Percentiles rank a stretch among this genome's conserved stretches.
phyloP scores from a whole-genome alignment of 2,888 invertebrate genomes.

The Hypena proboscidalis region DNA sequence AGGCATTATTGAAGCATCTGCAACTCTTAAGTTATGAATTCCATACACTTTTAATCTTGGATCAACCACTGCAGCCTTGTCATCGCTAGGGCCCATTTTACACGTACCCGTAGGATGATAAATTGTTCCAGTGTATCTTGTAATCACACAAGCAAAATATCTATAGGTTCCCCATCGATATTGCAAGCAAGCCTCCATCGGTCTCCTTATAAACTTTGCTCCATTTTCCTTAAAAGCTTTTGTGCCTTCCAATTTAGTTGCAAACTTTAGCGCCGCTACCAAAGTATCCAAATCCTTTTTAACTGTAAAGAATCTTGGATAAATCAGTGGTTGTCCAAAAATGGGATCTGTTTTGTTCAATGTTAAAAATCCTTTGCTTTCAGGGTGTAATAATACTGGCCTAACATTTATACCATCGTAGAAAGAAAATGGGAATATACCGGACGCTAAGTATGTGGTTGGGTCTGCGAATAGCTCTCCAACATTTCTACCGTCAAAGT shows the following conservation, averaged over 20 bases:
- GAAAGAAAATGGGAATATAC: conserved; percentile 82
- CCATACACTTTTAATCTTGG: conserved; percentile 66
- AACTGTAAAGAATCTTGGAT: conserved; percentile 88
- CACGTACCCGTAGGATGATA: conserved; percentile 77
- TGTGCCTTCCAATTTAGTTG: conserved; percentile 83
- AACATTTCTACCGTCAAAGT: conserved; percentile 84
- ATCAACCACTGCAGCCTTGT: conserved; percentile 71
- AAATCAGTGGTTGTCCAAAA: conserved; percentile 88
- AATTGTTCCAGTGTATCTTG: conserved; percentile 85
- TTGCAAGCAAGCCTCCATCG: conserved; percentile 83
- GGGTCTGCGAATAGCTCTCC: conserved; percentile 85
- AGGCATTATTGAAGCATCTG: conserved; percentile 94
- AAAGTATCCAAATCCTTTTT: conserved; percentile 86
- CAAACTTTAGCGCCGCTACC: conserved; percentile 86
- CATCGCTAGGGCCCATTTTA: conserved; percentile 67
- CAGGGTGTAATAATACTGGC: conserved; percentile 86
- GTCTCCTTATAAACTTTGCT: conserved; percentile 79
- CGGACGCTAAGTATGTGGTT: conserved; percentile 69
- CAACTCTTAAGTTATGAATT: conserved; percentile 85
- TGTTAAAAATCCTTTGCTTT: conserved; percentile 85
- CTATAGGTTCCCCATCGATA: conserved; percentile 84
- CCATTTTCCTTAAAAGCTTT: conserved; percentile 82
- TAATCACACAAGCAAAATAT: conserved; percentile 88
- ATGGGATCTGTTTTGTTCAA: conserved; percentile 88
- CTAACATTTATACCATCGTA: conserved; percentile 86